Conservation (phyloP, 2,113 vertebrate species). For the Rallus limicola region DNA sequence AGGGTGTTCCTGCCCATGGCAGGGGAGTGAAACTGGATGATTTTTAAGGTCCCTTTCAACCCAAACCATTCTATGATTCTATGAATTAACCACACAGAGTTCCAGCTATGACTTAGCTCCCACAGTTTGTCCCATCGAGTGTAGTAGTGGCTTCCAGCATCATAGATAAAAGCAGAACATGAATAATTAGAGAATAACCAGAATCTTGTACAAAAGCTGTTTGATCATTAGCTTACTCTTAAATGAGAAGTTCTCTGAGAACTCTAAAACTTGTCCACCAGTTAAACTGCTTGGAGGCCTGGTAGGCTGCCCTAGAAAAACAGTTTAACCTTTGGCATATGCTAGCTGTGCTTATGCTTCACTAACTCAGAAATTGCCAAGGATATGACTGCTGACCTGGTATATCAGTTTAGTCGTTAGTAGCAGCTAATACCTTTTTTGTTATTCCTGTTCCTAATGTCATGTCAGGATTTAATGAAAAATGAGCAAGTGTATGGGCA, state of each 20-base stretch:
- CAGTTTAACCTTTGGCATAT: fast-evolving
- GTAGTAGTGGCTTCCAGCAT: neutral
- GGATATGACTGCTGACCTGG: neutral
- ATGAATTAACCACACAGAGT: neutral
- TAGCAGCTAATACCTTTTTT: neutral
- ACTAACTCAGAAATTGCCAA: neutral
- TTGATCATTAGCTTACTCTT: neutral
- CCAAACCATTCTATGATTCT: no score
- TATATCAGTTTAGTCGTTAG: neutral
- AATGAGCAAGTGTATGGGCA: neutral
- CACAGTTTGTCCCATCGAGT: neutral
- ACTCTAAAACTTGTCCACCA: neutral
- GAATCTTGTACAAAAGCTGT: neutral
- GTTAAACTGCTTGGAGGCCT: neutral
- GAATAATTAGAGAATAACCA: neutral
- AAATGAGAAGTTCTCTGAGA: neutral
- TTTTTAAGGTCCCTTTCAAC: no score
- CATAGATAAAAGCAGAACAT: neutral
- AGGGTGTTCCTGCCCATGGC: no score
- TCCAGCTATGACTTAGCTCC: neutral
- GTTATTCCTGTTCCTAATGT: neutral
- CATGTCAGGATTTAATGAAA: neutral
- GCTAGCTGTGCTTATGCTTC: neutral
- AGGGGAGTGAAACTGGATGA: no score
- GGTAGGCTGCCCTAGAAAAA: neutral